A percentile compares a stretch with the other conserved stretches of the same genome.
These are phyloP conservation scores for Tragelaphus imberbis DNA, from an alignment of 2,113 vertebrate genomes.

Conservation along the genomic window DNA sequence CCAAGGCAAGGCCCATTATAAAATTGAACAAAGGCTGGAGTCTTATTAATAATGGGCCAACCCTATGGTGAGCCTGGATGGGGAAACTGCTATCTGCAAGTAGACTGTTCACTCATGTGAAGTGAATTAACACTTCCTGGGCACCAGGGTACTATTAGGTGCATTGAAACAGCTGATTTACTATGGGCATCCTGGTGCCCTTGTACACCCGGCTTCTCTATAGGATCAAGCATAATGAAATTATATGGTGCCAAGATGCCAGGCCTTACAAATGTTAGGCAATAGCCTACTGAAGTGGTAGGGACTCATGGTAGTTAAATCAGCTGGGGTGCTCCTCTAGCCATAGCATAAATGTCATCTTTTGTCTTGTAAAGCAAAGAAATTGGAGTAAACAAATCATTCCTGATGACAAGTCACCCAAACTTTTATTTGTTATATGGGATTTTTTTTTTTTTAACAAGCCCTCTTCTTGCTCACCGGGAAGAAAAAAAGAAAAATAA, in stretches of 20 bases:
- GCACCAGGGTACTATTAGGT: slow-evolving; percentile 58
- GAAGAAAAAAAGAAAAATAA: not conserved
- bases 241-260: slow-evolving; percentile 25
- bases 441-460: not conserved
- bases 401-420: not conserved
- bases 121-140: slow-evolving; percentile 54
- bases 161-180: slow-evolving; percentile 61
- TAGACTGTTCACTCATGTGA: slow-evolving; percentile 61
- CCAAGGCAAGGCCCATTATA: not conserved
- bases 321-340: not conserved
- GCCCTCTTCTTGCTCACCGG: not conserved
- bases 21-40: slow-evolving; percentile 9
- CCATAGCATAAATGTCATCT: not conserved
- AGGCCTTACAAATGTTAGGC: slow-evolving; percentile 36
- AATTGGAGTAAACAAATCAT: slow-evolving; percentile 21
- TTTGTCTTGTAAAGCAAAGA: not conserved
- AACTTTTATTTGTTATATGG: not conserved
- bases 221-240: slow-evolving; percentile 31
- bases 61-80: slow-evolving; percentile 36
- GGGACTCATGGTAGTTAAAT: slow-evolving; percentile 30
- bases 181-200: slow-evolving; percentile 44
- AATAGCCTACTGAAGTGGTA: not conserved
- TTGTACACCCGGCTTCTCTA: not conserved
- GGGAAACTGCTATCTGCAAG: slow-evolving; percentile 45
- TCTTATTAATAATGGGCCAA: slow-evolving; percentile 39